A percentile compares a stretch with the other conserved stretches of the same genome.
Conservation (phyloP, 2,797 vertebrate species). For the Poecilia gillii region DNA sequence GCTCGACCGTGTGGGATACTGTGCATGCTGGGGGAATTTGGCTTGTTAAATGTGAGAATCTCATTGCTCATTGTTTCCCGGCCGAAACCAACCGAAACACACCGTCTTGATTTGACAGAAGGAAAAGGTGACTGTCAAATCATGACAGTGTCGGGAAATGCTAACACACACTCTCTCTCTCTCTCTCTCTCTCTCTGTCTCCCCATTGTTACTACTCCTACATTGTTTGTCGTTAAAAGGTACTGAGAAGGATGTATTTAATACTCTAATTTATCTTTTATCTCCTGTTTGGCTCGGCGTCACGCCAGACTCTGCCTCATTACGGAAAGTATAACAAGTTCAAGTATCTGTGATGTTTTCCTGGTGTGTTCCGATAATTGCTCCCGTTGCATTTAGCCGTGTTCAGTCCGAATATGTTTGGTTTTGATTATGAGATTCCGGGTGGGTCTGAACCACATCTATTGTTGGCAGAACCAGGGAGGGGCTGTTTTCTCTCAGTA, state of each 20-base stretch:
- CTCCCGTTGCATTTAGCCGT: background rate
- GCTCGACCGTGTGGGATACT: slow-evolving; percentile 28
- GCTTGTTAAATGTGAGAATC: slow-evolving; percentile 69
- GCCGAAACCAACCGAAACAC: slow-evolving; percentile 30
- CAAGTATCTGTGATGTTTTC: background rate
- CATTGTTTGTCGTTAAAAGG: too few relatives aligned
- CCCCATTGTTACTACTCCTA: background rate
- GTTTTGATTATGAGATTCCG: slow-evolving; percentile 45
- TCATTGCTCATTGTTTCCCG: slow-evolving; percentile 54
- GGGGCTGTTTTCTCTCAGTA: slow-evolving; percentile 46
- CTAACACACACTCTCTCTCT: background rate
- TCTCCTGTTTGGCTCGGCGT: background rate
- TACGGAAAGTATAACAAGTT: background rate
- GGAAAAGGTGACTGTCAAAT: slow-evolving; percentile 7
- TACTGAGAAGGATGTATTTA: background rate
- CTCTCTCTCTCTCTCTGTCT: background rate
- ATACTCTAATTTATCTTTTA: background rate
- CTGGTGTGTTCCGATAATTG: background rate
- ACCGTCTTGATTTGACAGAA: background rate
- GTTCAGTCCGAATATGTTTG: slow-evolving; percentile 28
- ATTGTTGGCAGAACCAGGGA: slow-evolving; percentile 26
- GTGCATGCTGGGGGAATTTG: slow-evolving; percentile 44
- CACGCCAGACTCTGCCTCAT: background rate
- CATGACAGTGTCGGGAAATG: slow-evolving; percentile 7
- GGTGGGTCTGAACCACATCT: slow-evolving; percentile 16